Evolutionary conservation across 2,888 invertebrate species (phyloP).

Genomic region (Hemicrepidius hirtus): DNA sequence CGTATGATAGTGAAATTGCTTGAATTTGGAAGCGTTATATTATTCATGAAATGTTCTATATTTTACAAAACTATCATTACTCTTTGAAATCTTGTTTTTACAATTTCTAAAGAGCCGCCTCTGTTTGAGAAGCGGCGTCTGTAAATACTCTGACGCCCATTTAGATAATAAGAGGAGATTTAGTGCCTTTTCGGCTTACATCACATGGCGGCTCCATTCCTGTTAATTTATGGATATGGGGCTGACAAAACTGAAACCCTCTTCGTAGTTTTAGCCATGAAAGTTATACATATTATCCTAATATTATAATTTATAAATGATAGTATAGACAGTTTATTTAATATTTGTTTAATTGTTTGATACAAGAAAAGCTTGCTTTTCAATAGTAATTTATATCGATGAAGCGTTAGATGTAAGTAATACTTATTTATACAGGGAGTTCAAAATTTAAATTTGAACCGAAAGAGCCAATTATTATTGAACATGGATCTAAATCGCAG

Average conservation of each 20-base stretch:
- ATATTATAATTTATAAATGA: constrained; percentile 32
- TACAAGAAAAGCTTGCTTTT: neutral
- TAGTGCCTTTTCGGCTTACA: constrained; percentile 70
- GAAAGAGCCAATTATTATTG: no score
- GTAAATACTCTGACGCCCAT: constrained; percentile 70
- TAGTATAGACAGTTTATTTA: no score
- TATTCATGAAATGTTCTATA: no score
- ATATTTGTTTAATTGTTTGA: no score
- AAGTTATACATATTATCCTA: constrained; percentile 53
- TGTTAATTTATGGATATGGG: constrained; percentile 69
- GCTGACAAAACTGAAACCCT: constrained; percentile 60
- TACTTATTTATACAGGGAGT: no score
- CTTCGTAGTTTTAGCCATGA: constrained; percentile 56
- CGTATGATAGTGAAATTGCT: no score
- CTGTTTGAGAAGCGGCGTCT: constrained; percentile 63
- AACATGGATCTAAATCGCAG: no score
- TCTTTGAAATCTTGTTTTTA: constrained; percentile 40
- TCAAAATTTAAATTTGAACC: no score
- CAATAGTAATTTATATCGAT: no score
- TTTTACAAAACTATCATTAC: no score
- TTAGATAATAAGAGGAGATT: constrained; percentile 71
- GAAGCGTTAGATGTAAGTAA: no score
- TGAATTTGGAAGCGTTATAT: no score
- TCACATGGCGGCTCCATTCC: constrained; percentile 68
- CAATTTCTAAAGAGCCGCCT: constrained; percentile 55